Conservation (phyloP, 2,888 invertebrate species). For the Carabus problematicus region DNA sequence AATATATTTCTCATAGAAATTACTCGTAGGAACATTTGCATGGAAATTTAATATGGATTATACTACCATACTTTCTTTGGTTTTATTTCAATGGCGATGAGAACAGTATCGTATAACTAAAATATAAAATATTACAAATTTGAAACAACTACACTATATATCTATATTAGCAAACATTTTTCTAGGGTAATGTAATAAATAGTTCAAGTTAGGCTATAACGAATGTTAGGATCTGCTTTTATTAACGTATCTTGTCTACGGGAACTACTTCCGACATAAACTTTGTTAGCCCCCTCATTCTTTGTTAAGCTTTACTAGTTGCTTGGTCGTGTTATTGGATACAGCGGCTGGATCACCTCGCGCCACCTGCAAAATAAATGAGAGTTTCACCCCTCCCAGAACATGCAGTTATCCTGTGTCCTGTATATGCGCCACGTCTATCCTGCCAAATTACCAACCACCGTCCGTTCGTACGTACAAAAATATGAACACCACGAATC, state of each 20-base stretch:
- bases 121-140: no score
- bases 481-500: no score
- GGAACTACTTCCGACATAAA: slow-evolving; percentile 18
- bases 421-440: background rate
- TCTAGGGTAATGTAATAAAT: no score
- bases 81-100: no score
- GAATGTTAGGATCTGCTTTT: slow-evolving; percentile 3
- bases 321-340: slow-evolving; percentile 37
- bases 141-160: no score
- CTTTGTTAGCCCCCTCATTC: slow-evolving; percentile 32
- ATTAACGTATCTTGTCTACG: slow-evolving; percentile 15
- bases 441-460: slow-evolving; percentile 16
- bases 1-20: no score
- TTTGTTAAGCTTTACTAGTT: slow-evolving; percentile 32
- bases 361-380: slow-evolving; percentile 41
- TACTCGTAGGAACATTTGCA: no score
- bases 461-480: background rate
- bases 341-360: slow-evolving; percentile 34
- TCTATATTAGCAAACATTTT: no score
- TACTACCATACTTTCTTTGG: no score
- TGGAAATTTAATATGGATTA: no score
- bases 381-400: slow-evolving; percentile 21
- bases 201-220: no score
- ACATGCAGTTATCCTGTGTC: slow-evolving; percentile 3
- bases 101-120: no score